phyloP scores from a whole-genome alignment of 2,888 invertebrate species.

The Drosophila anomelani region DNA sequence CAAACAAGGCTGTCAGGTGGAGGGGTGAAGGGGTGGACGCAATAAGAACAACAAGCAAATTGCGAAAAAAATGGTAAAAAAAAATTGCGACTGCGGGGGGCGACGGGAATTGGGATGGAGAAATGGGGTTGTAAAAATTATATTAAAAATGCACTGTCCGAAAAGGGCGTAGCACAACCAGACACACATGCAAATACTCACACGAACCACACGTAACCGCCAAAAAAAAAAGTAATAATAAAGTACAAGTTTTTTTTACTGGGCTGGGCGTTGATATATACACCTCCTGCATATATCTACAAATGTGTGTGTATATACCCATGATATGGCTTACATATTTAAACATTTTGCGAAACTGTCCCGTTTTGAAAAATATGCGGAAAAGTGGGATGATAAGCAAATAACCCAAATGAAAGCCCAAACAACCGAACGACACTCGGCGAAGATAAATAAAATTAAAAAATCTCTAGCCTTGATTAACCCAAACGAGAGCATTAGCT shows the following conservation, averaged over 20 bases:
- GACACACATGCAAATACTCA: constrained; percentile 42
- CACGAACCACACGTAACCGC: constrained; percentile 30
- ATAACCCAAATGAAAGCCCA: constrained; percentile 65
- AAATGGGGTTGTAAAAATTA: constrained; percentile 67
- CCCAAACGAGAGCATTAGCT: constrained; percentile 71
- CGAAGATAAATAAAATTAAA: constrained; percentile 68
- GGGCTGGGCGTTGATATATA: constrained; percentile 58
- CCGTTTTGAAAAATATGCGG: constrained; percentile 69
- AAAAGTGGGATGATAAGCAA: constrained; percentile 43
- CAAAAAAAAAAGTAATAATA: constrained; percentile 74
- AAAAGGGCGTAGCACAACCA: constrained; percentile 80
- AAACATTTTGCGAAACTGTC: constrained; percentile 69
- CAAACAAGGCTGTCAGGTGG: constrained; percentile 58
- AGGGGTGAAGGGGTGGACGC: constrained; percentile 6
- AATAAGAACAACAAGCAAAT: constrained; percentile 42
- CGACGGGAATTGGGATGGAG: constrained; percentile 5
- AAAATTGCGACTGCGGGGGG: constrained; percentile 53
- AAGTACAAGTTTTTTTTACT: constrained; percentile 68
- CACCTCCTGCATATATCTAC: constrained; percentile 1
- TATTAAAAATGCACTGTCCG: constrained; percentile 83
- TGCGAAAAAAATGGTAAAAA: constrained; percentile 56
- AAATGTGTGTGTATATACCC: background rate
- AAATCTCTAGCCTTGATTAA: constrained; percentile 77
- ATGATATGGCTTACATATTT: constrained; percentile 62
- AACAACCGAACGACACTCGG: constrained; percentile 2